Evolutionary conservation across 2,888 invertebrate species (phyloP).

Genomic region (Diadromus collaris): DNA sequence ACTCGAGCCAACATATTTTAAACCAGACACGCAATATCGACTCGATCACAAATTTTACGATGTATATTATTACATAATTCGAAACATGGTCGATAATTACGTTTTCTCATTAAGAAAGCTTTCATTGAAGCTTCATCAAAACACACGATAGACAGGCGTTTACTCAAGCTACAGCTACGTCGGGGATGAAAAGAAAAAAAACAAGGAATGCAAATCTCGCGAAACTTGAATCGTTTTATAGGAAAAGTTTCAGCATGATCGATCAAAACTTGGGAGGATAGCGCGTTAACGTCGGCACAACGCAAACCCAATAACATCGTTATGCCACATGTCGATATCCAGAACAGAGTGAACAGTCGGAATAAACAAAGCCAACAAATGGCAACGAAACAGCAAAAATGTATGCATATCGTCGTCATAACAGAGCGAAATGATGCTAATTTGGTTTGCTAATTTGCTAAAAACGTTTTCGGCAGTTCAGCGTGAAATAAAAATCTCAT

Average conservation of each 20-base stretch:
- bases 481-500: background rate
- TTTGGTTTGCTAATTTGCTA: constrained; percentile 8
- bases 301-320: background rate
- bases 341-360: background rate
- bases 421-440: background rate
- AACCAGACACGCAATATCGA: background rate
- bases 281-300: background rate
- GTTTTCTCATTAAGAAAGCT: no score
- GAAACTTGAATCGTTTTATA: background rate
- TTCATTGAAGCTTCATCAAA: no score
- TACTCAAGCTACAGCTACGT: no score
- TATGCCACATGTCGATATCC: background rate
- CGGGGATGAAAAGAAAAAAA: no score
- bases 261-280: background rate
- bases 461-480: background rate
- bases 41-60: background rate
- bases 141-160: no score
- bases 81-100: no score
- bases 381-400: background rate
- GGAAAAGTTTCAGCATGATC: background rate
- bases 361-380: background rate
- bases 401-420: background rate
- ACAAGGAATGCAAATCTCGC: background rate
- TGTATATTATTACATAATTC: no score
- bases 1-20: background rate